Base-by-base conservation (phyloP, 2,113 vertebrate species). In the Panurus biarmicus region DNA sequence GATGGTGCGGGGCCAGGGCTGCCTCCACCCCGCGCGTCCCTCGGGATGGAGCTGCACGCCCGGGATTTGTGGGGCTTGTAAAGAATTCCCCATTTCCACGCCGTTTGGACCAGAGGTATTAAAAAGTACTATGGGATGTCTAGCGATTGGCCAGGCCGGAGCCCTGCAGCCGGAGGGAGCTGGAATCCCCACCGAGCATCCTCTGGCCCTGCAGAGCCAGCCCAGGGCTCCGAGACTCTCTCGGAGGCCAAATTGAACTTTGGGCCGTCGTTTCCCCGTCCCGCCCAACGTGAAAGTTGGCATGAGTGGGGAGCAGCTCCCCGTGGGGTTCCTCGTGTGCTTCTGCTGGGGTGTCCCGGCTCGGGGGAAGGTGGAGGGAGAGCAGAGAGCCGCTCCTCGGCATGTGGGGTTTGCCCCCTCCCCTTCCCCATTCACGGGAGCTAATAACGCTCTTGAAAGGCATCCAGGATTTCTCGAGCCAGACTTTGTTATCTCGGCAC, bases 401-500 rank as follows among this genome's bases (percentile, higher is more conserved):
- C 0, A 2, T 8, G 53, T 4, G 71, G 38, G 54, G 2, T 6
- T 19, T 2, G 5, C 28, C 40, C 13, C n/a, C 26, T 21, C 50
- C 16, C 42, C 9, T 26, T 54, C 87, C 82, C 51, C 80, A 73
- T 94, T 96, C 94, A 88, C 22, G 8, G 64, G 18, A 60, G 85
- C 87, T 79, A 40, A 77, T 42, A 57, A 83, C 6, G 45, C 71
- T 77, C 91, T 62, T 91, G 94, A 93, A 95, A 95, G 65, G 82
- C 79, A 42, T 74, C 89, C 92, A 90, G 90, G 77, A 66, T 92
- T 95, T 92, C 94, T 93, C 10, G 80, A 90, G 93, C 50, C 90
- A 70, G 89, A 87, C 95, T 96, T 95, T 92, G 87, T 94, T 90
- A 76, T 87, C 84, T 90, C 48, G 36, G 5, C 42, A 66, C 92